phyloP scores from a whole-genome alignment of 1,140 invertebrate genomes.

The Doryteuthis pealeii region DNA sequence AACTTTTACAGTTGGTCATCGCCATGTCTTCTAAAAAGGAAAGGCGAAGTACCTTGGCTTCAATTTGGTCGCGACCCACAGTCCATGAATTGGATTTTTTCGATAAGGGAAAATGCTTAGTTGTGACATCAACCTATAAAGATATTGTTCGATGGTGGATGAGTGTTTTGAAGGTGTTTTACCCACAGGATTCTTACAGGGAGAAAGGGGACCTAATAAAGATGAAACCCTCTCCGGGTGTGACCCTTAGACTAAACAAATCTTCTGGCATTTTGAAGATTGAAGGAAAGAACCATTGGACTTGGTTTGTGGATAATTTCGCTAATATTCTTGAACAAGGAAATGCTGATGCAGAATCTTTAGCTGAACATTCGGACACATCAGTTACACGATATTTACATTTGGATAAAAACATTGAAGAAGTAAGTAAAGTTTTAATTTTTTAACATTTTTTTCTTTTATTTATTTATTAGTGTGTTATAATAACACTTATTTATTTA shows the following conservation, averaged over 20 bases:
- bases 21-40: conserved; percentile 50
- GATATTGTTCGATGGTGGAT: conserved; percentile 47
- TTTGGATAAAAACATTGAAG: conserved; percentile 51
- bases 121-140: conserved; percentile 40
- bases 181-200: conserved; percentile 45
- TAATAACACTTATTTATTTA: no score
- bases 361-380: conserved; percentile 40
- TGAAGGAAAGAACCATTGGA: conserved; percentile 48
- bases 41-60: conserved; percentile 37
- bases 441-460: neutral
- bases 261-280: conserved; percentile 42
- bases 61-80: conserved; percentile 51
- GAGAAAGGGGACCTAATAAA: conserved; percentile 51
- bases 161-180: conserved; percentile 42
- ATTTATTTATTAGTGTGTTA: no score
- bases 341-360: conserved; percentile 42
- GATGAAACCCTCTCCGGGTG: conserved; percentile 40
- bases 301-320: conserved; percentile 52
- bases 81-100: conserved; percentile 51
- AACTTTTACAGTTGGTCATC: no score
- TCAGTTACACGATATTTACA: conserved; percentile 52
- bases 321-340: conserved; percentile 46
- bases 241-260: conserved; percentile 49
- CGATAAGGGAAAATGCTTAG: conserved; percentile 50
- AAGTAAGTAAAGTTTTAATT: no score